Percentiles rank a stretch among this genome's conserved stretches.
Conservation (phyloP, 1,140 invertebrate genomes). For the Drosophila grimshawi region DNA sequence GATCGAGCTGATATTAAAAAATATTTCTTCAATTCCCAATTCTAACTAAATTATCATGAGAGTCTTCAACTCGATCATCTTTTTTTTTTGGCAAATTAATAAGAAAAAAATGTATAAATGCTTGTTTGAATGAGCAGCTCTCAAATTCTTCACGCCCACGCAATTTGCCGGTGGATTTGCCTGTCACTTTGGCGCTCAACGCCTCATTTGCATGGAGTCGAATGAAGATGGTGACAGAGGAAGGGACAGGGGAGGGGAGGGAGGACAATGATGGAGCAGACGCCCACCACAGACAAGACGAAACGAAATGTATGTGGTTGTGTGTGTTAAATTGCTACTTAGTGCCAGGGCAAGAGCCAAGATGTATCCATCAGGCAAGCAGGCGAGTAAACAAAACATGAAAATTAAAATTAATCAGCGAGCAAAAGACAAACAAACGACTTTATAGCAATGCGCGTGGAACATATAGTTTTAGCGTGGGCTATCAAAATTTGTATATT, state of each 20-base stretch:
- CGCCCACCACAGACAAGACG: constrained; percentile 31
- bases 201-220: constrained; percentile 33
- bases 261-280: background rate
- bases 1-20: background rate
- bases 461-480: constrained; percentile 26
- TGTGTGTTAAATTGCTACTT: constrained; percentile 67
- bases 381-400: constrained; percentile 44
- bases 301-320: constrained; percentile 9
- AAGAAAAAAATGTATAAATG: constrained; percentile 31
- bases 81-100: constrained; percentile 28
- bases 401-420: constrained; percentile 52
- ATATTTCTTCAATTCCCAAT: background rate
- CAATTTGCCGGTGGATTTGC: constrained; percentile 33
- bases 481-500: background rate
- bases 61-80: constrained; percentile 4
- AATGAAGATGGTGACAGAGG: constrained; percentile 5
- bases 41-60: background rate
- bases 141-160: constrained; percentile 33
- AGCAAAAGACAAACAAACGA: constrained; percentile 38
- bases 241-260: background rate
- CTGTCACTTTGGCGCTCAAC: constrained; percentile 33
- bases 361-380: constrained; percentile 54
- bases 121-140: constrained; percentile 8
- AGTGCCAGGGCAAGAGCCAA: constrained; percentile 51
- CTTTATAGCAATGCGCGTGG: constrained; percentile 40